phyloP scores from a whole-genome alignment of 2,888 invertebrate species.

The Lasiommata megera region DNA sequence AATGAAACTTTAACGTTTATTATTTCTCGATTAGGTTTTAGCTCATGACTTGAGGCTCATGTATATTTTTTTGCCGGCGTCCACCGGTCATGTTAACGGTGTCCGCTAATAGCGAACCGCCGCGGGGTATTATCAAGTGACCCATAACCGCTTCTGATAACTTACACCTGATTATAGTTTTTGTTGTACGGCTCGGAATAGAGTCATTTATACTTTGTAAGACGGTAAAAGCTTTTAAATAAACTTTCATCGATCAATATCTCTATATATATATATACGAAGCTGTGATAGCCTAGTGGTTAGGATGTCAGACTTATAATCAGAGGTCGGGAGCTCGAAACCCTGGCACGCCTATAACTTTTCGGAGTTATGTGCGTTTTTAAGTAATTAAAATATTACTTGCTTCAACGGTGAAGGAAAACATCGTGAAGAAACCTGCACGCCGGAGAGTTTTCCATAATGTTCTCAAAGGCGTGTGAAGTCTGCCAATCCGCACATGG shows the following conservation, averaged over 20 bases:
- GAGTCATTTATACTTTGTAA: constrained; percentile 7
- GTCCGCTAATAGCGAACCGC: constrained; percentile 48
- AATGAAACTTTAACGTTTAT: too few relatives aligned
- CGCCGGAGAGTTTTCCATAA: too few relatives aligned
- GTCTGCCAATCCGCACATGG: too few relatives aligned
- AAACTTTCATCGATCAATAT: not conserved
- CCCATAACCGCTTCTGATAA: constrained; percentile 45
- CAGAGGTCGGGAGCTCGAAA: too few relatives aligned
- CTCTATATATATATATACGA: not conserved
- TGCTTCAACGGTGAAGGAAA: too few relatives aligned
- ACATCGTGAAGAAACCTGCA: too few relatives aligned
- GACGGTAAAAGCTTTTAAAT: not conserved
- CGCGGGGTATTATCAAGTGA: constrained; percentile 55
- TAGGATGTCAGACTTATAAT: too few relatives aligned
- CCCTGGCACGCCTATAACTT: too few relatives aligned
- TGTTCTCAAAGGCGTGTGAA: too few relatives aligned
- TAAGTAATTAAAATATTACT: too few relatives aligned
- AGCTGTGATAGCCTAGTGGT: too few relatives aligned
- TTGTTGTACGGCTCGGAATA: constrained; percentile 12
- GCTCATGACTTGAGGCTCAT: constrained; percentile 35
- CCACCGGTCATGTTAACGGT: constrained; percentile 57
- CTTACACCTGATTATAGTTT: constrained; percentile 22
- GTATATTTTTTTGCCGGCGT: constrained; percentile 47
- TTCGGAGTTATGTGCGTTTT: too few relatives aligned
- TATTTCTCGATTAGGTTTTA: not conserved